Base-by-base conservation (phyloP, 2,113 vertebrate species). In the Nothoprocta perdicaria region DNA sequence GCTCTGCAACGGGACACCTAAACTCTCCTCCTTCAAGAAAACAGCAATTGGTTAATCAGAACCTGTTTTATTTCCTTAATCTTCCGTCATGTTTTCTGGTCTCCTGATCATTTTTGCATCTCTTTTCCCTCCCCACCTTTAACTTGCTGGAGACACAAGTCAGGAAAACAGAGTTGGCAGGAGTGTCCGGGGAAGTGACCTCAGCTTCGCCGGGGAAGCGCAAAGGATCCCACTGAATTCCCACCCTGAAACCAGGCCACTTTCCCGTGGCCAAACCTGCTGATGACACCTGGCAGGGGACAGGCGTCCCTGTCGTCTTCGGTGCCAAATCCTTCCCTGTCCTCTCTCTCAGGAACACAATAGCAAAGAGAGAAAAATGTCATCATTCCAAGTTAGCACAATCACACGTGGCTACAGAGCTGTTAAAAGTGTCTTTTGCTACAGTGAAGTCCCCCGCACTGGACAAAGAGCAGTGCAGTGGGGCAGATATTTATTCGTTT, bases 381-480 rank as follows among this genome's bases (percentile, higher is more conserved):
- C 72, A 72, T 22, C 12, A 2, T 31, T 72, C 33, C 61, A 24
- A 33, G 26, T 63, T 45, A 92, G 72, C 76, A 53, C 63, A 89
- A 57, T 57, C 84, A 60, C 15, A n/a, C 43, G 55, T 71, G 57
- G 29, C n/a, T 53, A 1, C 38, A 21, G 27, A 0, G 0, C 60
- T 43, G 52, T 33, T 69, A 85, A 75, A 53, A 1, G 0, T 38
- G 78, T 58, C 26, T 66, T 65, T 35, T 14, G 4, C 0, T 0
- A 13, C 24, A 60, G 78, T 67, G 67, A 27, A 88, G 53, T 48
- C 52, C 61, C 76, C 12, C 11, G 7, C 8, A 2, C 71, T 3
- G n/a, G 87, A 71, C 90, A 89, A 90, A 95, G 91, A 95, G 82
- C 76, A 76, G 73, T 62, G 62, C 80, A 16, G 61, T 65, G 78